Percentiles rank a stretch among this genome's conserved stretches.
phyloP scores from a whole-genome alignment of 2,797 vertebrate genomes.

The Anguilla obscura region DNA sequence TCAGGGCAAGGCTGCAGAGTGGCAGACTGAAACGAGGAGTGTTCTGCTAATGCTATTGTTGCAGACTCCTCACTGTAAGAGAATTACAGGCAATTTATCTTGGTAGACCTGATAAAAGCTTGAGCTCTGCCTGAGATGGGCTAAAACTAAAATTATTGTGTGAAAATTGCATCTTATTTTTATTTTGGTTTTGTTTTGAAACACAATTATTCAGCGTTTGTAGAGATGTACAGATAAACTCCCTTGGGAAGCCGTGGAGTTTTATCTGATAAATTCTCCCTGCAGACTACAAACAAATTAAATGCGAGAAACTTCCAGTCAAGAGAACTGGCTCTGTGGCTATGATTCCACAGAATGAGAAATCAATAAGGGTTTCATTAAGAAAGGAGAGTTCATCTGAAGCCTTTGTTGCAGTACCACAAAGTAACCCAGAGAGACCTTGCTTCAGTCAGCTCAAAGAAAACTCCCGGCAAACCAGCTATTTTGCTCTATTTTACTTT shows the following conservation, averaged over 20 bases:
- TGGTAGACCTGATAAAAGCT: neutral
- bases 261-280: conserved; percentile 51
- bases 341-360: conserved; percentile 80
- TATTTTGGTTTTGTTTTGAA: conserved; percentile 3
- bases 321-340: conserved; percentile 73
- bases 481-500: neutral
- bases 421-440: neutral
- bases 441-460: neutral
- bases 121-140: neutral
- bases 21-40: neutral
- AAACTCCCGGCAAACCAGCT: neutral
- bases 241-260: neutral
- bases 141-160: neutral
- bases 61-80: neutral
- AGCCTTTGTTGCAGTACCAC: conserved; percentile 5
- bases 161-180: conserved; percentile 14
- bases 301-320: conserved; percentile 74
- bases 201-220: conserved; percentile 11
- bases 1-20: neutral
- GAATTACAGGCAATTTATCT: neutral
- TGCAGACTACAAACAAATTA: conserved; percentile 74
- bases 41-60: neutral
- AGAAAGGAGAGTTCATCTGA: conserved; percentile 64
- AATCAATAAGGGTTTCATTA: conserved; percentile 87
- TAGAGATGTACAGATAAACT: conserved; percentile 33